A percentile compares a stretch with the other conserved stretches of the same genome.
Conservation (phyloP, 1,140 invertebrate species). For the Drosophila littoralis region DNA sequence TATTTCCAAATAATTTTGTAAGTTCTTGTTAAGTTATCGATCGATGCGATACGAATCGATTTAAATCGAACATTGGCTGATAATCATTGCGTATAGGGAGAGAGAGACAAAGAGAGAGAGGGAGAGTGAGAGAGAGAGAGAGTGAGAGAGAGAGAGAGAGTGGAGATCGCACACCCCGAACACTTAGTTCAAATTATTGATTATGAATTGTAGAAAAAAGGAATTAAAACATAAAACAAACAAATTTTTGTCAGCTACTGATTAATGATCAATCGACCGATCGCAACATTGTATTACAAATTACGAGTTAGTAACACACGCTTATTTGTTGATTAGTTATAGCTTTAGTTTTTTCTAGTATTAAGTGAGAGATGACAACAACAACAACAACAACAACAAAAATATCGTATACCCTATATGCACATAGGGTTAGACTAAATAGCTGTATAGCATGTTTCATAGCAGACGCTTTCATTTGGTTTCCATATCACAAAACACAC, state of each 20-base stretch:
- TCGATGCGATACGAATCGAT: conserved; percentile 22
- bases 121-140: background rate
- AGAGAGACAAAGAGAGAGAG: background rate
- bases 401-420: conserved; percentile 22
- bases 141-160: background rate
- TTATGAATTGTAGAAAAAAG: conserved; percentile 21
- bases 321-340: conserved; percentile 84
- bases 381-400: conserved; percentile 26
- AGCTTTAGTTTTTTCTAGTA: conserved; percentile 79
- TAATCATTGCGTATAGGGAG: conserved; percentile 53
- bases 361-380: conserved; percentile 64
- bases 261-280: conserved; percentile 64
- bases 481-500: conserved; percentile 29
- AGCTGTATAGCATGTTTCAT: conserved; percentile 45
- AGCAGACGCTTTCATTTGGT: conserved; percentile 40
- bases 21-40: conserved; percentile 56
- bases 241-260: conserved; percentile 67
- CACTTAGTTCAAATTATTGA: conserved; percentile 41
- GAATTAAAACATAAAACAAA: conserved; percentile 32
- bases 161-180: conserved; percentile 34
- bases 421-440: conserved; percentile 30
- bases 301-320: conserved; percentile 83
- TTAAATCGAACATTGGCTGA: conserved; percentile 59
- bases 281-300: conserved; percentile 75
- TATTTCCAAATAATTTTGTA: conserved; percentile 44